Conservation (phyloP, 2,113 vertebrate genomes). For the Xyliphius kryptos region DNA sequence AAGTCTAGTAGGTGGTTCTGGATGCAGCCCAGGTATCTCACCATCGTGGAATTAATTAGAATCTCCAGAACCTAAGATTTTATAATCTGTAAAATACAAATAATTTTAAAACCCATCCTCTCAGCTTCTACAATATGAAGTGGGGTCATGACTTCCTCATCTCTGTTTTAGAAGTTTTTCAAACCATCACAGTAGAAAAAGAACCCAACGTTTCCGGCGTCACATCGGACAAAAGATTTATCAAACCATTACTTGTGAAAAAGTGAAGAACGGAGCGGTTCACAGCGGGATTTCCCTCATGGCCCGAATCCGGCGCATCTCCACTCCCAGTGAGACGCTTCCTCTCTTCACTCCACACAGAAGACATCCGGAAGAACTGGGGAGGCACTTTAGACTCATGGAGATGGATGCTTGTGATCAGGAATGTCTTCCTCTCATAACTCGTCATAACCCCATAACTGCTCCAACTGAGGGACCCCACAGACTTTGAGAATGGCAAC, state of each 20-base stretch:
- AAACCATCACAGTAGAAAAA: conserved; percentile 60
- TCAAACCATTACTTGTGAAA: conserved; percentile 74
- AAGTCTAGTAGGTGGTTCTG: no score
- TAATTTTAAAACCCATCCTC: no score
- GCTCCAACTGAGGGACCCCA: background rate
- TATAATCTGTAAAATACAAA: no score
- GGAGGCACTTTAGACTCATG: conserved; percentile 6
- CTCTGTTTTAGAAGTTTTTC: conserved; percentile 45
- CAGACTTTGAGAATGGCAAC: background rate
- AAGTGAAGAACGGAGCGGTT: conserved; percentile 53
- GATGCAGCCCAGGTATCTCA: no score
- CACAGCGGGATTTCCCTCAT: conserved; percentile 16
- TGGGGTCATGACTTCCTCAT: no score
- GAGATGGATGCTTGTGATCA: conserved; percentile 34
- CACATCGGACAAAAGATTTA: conserved; percentile 65
- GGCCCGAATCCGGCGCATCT: conserved; percentile 21
- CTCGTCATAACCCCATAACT: background rate
- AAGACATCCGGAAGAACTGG: background rate
- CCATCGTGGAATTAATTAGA: no score
- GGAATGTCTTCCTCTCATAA: conserved; percentile 29
- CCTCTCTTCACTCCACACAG: conserved; percentile 37
- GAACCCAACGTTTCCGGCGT: conserved; percentile 51
- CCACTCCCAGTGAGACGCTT: conserved; percentile 47
- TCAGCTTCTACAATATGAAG: no score
- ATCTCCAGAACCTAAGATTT: no score